These are phyloP conservation scores for Suncus etruscus DNA, from an alignment of 2,113 vertebrate species.

Conservation along the genomic window DNA sequence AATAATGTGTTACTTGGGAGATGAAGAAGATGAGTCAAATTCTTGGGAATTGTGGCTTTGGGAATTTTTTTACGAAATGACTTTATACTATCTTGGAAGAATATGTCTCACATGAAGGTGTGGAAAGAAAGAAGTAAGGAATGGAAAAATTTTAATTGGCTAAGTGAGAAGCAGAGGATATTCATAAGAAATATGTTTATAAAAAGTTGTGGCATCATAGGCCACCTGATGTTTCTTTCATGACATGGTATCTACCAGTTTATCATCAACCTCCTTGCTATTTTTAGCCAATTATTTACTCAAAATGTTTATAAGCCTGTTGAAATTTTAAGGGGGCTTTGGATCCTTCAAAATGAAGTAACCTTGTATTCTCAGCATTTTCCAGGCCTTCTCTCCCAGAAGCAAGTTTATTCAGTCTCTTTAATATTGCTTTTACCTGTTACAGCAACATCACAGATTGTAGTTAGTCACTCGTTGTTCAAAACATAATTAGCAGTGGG, in stretches of 20 bases:
- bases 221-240: background rate
- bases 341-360: background rate
- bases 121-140: background rate
- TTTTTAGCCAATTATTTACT: conserved; percentile 35
- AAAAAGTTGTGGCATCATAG: background rate
- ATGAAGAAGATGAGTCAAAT: background rate
- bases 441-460: background rate
- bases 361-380: background rate
- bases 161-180: background rate
- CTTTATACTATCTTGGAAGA: background rate
- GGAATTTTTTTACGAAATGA: background rate
- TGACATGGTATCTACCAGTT: background rate
- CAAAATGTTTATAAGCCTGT: conserved; percentile 21
- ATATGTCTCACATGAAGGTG: background rate
- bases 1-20: background rate
- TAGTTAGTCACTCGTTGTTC: no score
- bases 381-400: background rate
- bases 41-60: background rate
- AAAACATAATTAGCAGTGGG: background rate
- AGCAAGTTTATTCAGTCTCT: background rate
- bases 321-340: background rate
- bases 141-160: background rate
- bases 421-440: background rate
- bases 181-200: background rate
- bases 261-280: background rate